These are phyloP conservation scores for Anoplophora glabripennis DNA, from an alignment of 1,140 invertebrate species.

Conservation along the genomic window DNA sequence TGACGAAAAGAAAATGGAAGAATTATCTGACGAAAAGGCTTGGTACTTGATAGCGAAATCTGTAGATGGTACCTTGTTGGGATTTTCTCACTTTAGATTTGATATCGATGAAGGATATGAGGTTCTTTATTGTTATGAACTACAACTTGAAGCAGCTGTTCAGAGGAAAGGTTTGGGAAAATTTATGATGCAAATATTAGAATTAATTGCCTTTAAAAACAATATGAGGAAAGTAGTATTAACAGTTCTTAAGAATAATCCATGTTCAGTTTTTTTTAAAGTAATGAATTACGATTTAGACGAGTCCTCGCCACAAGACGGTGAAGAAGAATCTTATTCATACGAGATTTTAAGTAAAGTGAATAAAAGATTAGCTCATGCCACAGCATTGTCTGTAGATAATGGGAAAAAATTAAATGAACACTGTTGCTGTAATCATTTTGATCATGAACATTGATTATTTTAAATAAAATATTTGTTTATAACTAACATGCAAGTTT, in stretches of 20 bases:
- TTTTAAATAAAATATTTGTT: too few species aligned
- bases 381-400: too few species aligned
- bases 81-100: constrained; percentile 71
- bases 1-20: constrained; percentile 63
- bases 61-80: constrained; percentile 51
- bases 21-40: constrained; percentile 68
- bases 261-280: constrained; percentile 69
- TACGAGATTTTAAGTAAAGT: constrained; percentile 58
- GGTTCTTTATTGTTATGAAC: constrained; percentile 84
- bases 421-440: too few species aligned
- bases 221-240: constrained; percentile 76
- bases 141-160: constrained; percentile 67
- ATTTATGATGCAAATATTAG: constrained; percentile 75
- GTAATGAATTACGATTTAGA: constrained; percentile 58
- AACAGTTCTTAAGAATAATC: constrained; percentile 78
- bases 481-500: too few species aligned
- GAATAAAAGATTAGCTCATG: constrained; percentile 43
- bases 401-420: too few species aligned
- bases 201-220: constrained; percentile 69
- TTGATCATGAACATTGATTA: too few species aligned
- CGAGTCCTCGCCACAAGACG: constrained; percentile 53
- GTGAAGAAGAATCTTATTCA: constrained; percentile 51
- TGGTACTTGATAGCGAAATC: constrained; percentile 67
- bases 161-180: constrained; percentile 74
- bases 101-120: constrained; percentile 73